Evolutionary conservation across 2,797 vertebrate species (phyloP), one percentile per base, ranked within the genome.

Genomic region (Dipus sagitta): DNA sequence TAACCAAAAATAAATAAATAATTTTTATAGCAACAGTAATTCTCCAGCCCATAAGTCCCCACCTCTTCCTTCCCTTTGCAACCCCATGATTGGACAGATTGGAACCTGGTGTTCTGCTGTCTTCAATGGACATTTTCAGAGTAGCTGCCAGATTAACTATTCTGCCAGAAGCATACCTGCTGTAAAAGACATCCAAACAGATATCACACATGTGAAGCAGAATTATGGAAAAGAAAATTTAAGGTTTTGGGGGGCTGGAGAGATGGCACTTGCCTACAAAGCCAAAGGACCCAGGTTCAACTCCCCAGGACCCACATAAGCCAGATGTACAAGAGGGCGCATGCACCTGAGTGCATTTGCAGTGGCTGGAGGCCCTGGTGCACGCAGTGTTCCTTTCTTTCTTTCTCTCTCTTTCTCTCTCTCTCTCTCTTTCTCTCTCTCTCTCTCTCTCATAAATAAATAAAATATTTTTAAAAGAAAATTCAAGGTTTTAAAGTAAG

Each of bases 191-290:
- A 58, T 14, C 13, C 64, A 72, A 6, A 21, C 28, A 32, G 21
- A 60, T n/a, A 74, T 1, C 38, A 0, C 47, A 30, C 26, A 23
- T 15, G 4, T 52, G 38, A 82, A 62, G 28, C 3, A 52, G 32
- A 77, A 42, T 47, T 65, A 74, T 10, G 92, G 42, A 62, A 89
- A 87, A 93, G 23, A n/a, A 38, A 84, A 54, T 52, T 93, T 32
- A 60, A 86, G 60, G 83, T 67, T 38, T 77, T 81, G 8, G 24
- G 1, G 24, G 65, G 11, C 8, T 47, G 47, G 9, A 47, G 24
- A 3, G 65, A 13, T 68, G 11, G 13, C 47, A 47, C 11, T 47
- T 47, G 47, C 47, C 47, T 47, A 7, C 47, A 47, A 47, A 9
- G 47, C 47, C 47, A 47, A 47, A 47, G 47, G 47, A 47, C 47